Evolutionary conservation across 2,113 vertebrate genomes (phyloP), one percentile per base, ranked within the genome.

Genomic region (Psilopogon haemacephalus): DNA sequence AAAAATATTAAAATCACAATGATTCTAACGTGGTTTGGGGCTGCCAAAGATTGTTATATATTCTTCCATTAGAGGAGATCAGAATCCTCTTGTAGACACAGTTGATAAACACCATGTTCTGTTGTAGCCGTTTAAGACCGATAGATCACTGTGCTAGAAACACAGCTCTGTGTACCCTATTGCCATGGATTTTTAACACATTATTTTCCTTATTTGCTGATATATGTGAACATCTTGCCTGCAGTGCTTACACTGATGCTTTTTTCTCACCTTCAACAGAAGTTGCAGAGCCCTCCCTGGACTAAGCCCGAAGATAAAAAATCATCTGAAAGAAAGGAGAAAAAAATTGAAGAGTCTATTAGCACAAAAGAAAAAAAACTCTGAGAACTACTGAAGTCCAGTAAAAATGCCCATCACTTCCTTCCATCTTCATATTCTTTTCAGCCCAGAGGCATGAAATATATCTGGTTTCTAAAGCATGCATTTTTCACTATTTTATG

Each of bases 381-480:
- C 92, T 98, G 84, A 97, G 73, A 40, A 27, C 27, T 50, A 54
- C 52, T 77, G 73, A 88, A 83, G 50, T 67, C 18, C 90, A 20
- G 78, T 71, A 11, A 46, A 92, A 88, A 80, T 23, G 33, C 64
- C 70, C 68, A 9, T 89, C n/a, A 50, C 81, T 96, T 95, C 63
- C 86, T 95, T 89, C 84, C 84, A 38, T 96, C 84, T 81, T 96
- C 94, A 72, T 84, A 15, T 81, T 96, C 79, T 94, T 97, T 97
- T 97, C 94, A 96, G 95, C 93, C 40, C 69, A 94, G 89, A 97
- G 92, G 97, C 97, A 97, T 97, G 95, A 97, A 92, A 95, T 93
- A 83, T 96, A 93, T 76, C 94, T 81, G 54, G 69, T 97, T 98
- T 97, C 95, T 97, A 96, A 97, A 96, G 98, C 98, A 98, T 98